phyloP scores from a whole-genome alignment of 92 coral and sea anemone genomes.

The Siderastrea radians region DNA sequence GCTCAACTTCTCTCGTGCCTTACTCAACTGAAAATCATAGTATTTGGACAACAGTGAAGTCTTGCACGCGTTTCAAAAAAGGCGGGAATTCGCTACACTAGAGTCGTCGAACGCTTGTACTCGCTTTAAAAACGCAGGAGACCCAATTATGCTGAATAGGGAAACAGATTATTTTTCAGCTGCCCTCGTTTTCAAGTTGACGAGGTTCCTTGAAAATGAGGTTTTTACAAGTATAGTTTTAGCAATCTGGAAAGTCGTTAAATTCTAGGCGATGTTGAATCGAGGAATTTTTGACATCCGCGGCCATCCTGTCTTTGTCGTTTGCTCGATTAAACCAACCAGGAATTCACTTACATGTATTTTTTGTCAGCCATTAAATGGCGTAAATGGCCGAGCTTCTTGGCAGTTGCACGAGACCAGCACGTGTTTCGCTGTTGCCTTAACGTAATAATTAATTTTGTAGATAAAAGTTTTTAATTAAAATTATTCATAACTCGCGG shows the following conservation, averaged over 20 bases:
- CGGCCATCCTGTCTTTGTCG: no score
- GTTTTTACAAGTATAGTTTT: background rate
- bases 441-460: background rate
- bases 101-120: no score
- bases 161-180: no score
- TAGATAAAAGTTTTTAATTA: background rate
- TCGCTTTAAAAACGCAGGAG: no score
- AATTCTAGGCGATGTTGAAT: background rate
- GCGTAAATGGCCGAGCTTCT: background rate
- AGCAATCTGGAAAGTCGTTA: background rate
- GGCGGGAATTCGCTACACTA: background rate
- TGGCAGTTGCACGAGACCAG: background rate
- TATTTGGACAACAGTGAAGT: no score
- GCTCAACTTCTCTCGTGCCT: no score
- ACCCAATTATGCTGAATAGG: no score
- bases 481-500: background rate
- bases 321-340: background rate
- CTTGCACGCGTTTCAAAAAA: background rate
- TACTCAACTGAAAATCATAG: no score
- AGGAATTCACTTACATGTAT: background rate
- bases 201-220: background rate
- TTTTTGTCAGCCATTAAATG: background rate
- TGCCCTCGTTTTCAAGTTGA: background rate
- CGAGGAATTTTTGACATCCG: no score
- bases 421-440: background rate